phyloP scores from a whole-genome alignment of 2,113 vertebrate genomes.

The Rhinopomastus cyanomelas region DNA sequence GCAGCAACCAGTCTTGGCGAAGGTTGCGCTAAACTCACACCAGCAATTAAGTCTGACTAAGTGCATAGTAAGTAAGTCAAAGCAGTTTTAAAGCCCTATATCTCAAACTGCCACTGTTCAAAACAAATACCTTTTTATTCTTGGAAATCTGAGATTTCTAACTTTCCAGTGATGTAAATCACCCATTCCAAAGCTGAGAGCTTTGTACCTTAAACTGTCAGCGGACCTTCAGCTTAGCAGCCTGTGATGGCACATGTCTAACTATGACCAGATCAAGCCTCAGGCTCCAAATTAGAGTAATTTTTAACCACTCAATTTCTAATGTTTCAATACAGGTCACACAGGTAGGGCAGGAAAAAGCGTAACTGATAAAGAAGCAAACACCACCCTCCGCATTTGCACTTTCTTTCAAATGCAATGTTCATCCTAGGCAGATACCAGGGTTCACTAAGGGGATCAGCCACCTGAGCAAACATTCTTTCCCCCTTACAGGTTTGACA shows the following conservation, averaged over 20 bases:
- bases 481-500: neutral
- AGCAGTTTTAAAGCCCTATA: neutral
- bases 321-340: neutral
- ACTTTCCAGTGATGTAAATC: constrained; percentile 9
- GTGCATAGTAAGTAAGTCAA: neutral
- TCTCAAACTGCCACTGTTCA: neutral
- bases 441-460: neutral
- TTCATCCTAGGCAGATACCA: neutral
- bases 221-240: constrained; percentile 19
- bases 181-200: neutral
- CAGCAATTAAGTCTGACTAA: neutral
- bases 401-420: neutral
- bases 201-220: constrained; percentile 27
- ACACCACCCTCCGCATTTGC: neutral
- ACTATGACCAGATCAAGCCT: neutral
- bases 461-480: neutral
- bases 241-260: neutral
- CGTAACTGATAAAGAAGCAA: neutral
- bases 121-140: neutral
- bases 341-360: neutral
- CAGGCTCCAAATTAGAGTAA: neutral
- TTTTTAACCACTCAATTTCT: neutral
- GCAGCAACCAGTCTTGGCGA: neutral
- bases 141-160: neutral
- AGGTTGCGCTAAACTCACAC: neutral